A percentile compares a stretch with the other conserved stretches of the same genome.
Conservation (phyloP, 2,113 vertebrate species). For the Lontra canadensis region DNA sequence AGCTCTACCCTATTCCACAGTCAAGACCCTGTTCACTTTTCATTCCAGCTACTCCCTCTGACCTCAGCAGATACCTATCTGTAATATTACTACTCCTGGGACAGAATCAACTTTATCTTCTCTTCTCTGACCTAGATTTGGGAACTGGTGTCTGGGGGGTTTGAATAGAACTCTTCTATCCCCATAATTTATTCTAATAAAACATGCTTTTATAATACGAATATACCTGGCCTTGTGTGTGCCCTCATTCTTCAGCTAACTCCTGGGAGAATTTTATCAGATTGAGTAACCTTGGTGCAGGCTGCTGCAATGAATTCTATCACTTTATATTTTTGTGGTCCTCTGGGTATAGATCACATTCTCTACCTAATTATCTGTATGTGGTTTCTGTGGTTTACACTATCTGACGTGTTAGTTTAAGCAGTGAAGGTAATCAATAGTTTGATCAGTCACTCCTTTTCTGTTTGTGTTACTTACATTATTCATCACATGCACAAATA, state of each 20-base stretch:
- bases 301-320: background rate
- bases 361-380: slow-evolving; percentile 48
- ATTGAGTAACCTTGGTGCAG: background rate
- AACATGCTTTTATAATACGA: background rate
- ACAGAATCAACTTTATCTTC: background rate
- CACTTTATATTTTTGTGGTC: background rate
- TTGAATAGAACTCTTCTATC: slow-evolving; percentile 5
- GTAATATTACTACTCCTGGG: background rate
- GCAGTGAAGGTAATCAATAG: slow-evolving; percentile 63
- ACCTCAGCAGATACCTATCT: background rate
- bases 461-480: slow-evolving; percentile 30
- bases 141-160: background rate
- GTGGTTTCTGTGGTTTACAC: background rate
- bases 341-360: background rate
- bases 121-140: slow-evolving; percentile 40
- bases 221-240: background rate
- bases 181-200: slow-evolving; percentile 47
- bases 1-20: background rate
- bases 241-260: background rate
- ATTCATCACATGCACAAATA: background rate
- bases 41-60: background rate
- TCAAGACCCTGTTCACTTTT: background rate
- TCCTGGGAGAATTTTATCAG: background rate
- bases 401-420: slow-evolving; percentile 13
- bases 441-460: slow-evolving; percentile 68